phyloP scores from a whole-genome alignment of 2,797 vertebrate genomes.

The Synanceia verrucosa region DNA sequence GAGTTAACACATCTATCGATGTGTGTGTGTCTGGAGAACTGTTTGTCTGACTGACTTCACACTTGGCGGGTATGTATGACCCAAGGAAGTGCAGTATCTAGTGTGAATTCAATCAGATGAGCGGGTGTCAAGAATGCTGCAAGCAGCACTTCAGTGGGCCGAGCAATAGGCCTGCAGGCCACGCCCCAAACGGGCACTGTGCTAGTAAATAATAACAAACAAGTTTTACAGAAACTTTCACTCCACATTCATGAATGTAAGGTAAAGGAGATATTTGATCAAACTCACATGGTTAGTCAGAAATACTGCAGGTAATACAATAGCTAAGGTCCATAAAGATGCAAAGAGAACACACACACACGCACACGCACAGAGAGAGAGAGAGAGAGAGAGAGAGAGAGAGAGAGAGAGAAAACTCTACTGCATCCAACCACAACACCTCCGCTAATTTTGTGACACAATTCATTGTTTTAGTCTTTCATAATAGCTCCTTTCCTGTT shows the following conservation, averaged over 20 bases:
- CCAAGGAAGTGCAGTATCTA: not conserved
- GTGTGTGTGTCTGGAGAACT: not conserved
- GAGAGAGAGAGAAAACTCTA: constrained; percentile 1
- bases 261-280: constrained; percentile 38
- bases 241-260: constrained; percentile 36
- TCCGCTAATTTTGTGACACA: not conserved
- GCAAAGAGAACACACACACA: constrained; percentile 26
- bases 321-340: constrained; percentile 18
- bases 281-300: constrained; percentile 32
- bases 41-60: not conserved
- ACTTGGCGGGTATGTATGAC: not conserved
- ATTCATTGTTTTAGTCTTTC: not conserved
- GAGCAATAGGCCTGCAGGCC: not conserved
- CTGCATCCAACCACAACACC: constrained; percentile 18
- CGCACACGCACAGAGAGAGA: constrained; percentile 37
- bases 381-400: too few species aligned
- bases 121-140: not conserved
- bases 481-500: constrained; percentile 15
- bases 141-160: not conserved
- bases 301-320: constrained; percentile 52
- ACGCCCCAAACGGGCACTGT: not conserved
- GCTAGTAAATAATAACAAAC: not conserved
- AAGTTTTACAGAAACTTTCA: constrained; percentile 21
- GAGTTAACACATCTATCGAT: not conserved
- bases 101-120: not conserved